These are phyloP conservation scores for Rhinoptilus africanus DNA, from an alignment of 2,113 vertebrate genomes.

Conservation along the genomic window DNA sequence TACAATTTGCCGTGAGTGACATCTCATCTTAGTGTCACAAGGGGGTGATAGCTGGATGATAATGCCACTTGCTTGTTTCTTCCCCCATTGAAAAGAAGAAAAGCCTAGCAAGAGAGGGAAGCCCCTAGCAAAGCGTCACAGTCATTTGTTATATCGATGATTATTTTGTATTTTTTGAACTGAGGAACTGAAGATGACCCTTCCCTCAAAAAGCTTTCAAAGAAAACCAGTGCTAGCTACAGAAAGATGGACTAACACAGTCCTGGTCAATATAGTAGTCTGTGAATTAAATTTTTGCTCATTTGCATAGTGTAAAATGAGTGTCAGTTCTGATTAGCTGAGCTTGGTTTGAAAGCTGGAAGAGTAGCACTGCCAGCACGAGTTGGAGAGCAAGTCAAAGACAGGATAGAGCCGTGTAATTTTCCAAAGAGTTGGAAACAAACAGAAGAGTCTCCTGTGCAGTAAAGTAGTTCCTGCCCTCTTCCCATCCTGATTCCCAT, in stretches of 20 bases:
- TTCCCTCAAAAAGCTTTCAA: not conserved
- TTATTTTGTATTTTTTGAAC: not conserved
- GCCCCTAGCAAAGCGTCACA: not conserved
- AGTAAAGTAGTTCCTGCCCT: not conserved
- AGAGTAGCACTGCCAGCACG: not conserved
- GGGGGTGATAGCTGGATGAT: constrained; percentile 5
- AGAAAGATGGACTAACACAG: not conserved
- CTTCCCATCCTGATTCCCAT: not conserved
- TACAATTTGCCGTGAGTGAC: constrained; percentile 35
- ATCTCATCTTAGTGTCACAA: constrained; percentile 44
- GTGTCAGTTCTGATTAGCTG: not conserved
- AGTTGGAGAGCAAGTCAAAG: not conserved
- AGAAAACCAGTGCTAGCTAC: not conserved
- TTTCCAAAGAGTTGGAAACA: not conserved
- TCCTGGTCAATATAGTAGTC: not conserved
- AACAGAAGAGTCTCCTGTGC: not conserved
- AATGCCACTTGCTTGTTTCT: not conserved
- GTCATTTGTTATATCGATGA: not conserved
- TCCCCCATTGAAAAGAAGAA: not conserved
- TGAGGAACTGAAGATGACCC: not conserved
- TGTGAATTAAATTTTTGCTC: not conserved
- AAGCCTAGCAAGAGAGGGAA: not conserved
- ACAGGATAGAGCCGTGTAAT: not conserved
- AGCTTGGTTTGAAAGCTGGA: not conserved
- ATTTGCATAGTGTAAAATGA: not conserved